Evolutionary conservation across 2,113 vertebrate species (phyloP), one percentile per base, ranked within the genome.

Genomic region (Perca fluviatilis): DNA sequence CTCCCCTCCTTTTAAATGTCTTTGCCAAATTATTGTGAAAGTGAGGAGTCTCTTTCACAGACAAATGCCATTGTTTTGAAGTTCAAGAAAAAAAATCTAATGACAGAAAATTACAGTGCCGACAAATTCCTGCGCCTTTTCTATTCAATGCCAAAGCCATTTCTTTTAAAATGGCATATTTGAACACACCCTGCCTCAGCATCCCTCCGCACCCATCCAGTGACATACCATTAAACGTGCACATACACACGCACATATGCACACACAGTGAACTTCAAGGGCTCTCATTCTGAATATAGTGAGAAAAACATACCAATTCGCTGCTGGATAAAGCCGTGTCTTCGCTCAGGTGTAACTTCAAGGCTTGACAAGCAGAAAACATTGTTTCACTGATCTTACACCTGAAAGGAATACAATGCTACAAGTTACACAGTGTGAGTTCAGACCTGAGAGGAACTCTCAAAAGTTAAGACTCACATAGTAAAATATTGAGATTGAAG

Each of bases 301-400:
- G 4, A 66, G 60, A 27, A 36, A 46, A 80, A 93, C 97, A 94
- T 93, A 99, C 98, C 96, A 97, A 86, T n/a, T 99, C 97, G 92
- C 96, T 97, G 94, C 91, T 96, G 86, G 95, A 93, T 88, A 98
- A 77, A 25, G 95, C 90, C 60, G 95, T 96, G 27, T 95, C 94
- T 36, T 97, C 97, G 82, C 94, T 95, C 65, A 98, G 94, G 71
- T 97, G 96, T 80, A 90, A 95, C 94, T 96, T 98, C 77, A 99
- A 91, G 67, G 96, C 91, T 77, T 96, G 96, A 90, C 98, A 99
- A 0, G 97, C 97, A 68, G 96, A 97, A 71, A 97, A 63, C 96
- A 99, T 96, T 90, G 95, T 97, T 90, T 98, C 97, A 94, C 96
- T 98, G 78, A 99, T 87, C 86, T 96, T 97, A 0, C 95, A 97